Evolutionary conservation across 1,140 invertebrate genomes (phyloP), one percentile per base, ranked within the genome.

Genomic region (Drosophila fuyamai): DNA sequence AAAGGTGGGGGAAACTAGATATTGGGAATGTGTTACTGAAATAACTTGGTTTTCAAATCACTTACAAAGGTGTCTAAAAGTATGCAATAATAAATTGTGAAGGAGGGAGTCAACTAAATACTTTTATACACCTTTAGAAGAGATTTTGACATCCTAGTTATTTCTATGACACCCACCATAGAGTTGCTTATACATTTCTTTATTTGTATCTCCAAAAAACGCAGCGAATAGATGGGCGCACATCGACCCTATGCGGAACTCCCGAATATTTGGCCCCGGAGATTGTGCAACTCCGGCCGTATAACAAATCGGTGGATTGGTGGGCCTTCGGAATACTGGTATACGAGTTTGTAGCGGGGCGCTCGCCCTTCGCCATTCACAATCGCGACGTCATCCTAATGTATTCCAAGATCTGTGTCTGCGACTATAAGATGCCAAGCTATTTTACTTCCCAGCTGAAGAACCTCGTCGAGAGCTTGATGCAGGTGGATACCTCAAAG

Each of bases 221-320:
- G 2, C n/a, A 91, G 90, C 90, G 77, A 6, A 67, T 91, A 7
- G 97, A 97, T 90, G 95, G 95, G 23, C 94, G 98, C 77, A 98
- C 98, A 0, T 98, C 97, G 94, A 99, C 98, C 0, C 92, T 99
- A 13, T 99, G 98, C 93, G 98, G 98, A 9, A 99, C 98, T 1
- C 98, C 98, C 0, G 98, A 99, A 92, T 99, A 99, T 93, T 93
- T 99, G 38, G 98, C 98, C 0, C 98, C 98, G 0, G 98, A 99
- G 93, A 96, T 99, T 35, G 98, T 99, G 72, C 93, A 98, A 48
- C 97, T 96, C 76, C 98, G 98, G 92, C 98, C 98, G 5, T 99
- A 99, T 92, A 97, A 97, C 59, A 97, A 97, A 89, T 96, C 97
- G 1, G 98, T 99, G 0, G 98, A 99, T 85, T 99, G 97, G 98